Evolutionary conservation across 2,113 vertebrate genomes (phyloP).

Genomic region (Sander lucioperca): DNA sequence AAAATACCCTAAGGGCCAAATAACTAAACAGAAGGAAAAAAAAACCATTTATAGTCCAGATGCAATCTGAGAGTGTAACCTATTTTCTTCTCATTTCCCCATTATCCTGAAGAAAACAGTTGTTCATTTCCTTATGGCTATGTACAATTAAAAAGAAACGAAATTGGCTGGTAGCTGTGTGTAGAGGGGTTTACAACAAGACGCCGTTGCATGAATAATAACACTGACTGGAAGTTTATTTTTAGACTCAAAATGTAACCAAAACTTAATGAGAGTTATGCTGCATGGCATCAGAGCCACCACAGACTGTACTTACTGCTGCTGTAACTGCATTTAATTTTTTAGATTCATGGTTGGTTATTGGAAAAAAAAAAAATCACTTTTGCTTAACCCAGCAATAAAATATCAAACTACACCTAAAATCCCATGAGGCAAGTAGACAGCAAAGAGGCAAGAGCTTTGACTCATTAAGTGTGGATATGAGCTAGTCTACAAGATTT

Average conservation of each 20-base stretch:
- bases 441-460: slow-evolving; percentile 28
- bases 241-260: slow-evolving; percentile 58
- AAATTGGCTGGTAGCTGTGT: slow-evolving; percentile 59
- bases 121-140: slow-evolving; percentile 48
- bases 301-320: neutral
- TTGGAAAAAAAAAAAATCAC: slow-evolving; percentile 13
- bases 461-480: slow-evolving; percentile 52
- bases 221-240: slow-evolving; percentile 56
- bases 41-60: neutral
- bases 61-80: slow-evolving; percentile 43
- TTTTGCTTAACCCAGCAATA: slow-evolving; percentile 48
- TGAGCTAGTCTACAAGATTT: slow-evolving; percentile 37
- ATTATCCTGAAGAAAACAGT: slow-evolving; percentile 62
- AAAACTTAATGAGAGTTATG: slow-evolving; percentile 51
- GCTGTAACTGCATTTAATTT: slow-evolving; percentile 2
- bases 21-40: slow-evolving; percentile 15
- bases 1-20: slow-evolving; percentile 8
- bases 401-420: slow-evolving; percentile 16
- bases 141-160: slow-evolving; percentile 65
- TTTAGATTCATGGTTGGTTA: slow-evolving; percentile 1
- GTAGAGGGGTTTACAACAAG: slow-evolving; percentile 58
- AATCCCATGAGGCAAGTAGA: slow-evolving; percentile 33
- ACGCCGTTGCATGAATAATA: slow-evolving; percentile 62
- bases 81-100: slow-evolving; percentile 55
- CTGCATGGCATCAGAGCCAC: slow-evolving; percentile 46